These are phyloP conservation scores for Rhingia campestris DNA, from an alignment of 2,888 invertebrate species.

Conservation along the genomic window DNA sequence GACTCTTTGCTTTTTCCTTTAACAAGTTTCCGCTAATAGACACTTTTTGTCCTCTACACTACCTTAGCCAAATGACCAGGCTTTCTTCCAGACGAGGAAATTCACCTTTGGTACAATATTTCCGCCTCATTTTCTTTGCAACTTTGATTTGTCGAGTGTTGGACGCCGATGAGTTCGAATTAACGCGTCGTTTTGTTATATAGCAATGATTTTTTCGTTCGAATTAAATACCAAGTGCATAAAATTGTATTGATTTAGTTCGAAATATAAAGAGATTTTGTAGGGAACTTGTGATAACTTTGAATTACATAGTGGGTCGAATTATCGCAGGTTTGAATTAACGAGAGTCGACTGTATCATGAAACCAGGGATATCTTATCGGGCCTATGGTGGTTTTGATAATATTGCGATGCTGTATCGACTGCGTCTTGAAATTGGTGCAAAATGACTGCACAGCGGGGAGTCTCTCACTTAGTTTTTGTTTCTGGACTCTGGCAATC, in stretches of 20 bases:
- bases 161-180: too few relatives aligned
- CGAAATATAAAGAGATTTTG: constrained; percentile 27
- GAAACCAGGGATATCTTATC: too few relatives aligned
- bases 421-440: too few relatives aligned
- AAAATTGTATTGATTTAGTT: constrained; percentile 14
- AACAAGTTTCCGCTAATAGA: constrained; percentile 30
- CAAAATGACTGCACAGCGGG: too few relatives aligned
- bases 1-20: constrained; percentile 42
- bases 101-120: constrained; percentile 9
- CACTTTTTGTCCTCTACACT: constrained; percentile 48
- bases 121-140: constrained; percentile 7
- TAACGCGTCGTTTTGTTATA: neutral
- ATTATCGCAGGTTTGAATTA: constrained; percentile 19
- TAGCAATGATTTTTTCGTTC: constrained; percentile 13
- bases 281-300: constrained; percentile 37
- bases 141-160: constrained; percentile 2
- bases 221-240: constrained; percentile 4
- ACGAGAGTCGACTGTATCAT: too few relatives aligned
- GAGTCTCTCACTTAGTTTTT: too few relatives aligned
- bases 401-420: too few relatives aligned
- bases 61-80: constrained; percentile 20
- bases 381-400: too few relatives aligned
- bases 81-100: constrained; percentile 21
- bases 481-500: too few relatives aligned
- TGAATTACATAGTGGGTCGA: constrained; percentile 10